A percentile compares a stretch with the other conserved stretches of the same genome.
Evolutionary conservation across 2,888 invertebrate species (phyloP).

Genomic region (Drosophila pseudotakahashii): DNA sequence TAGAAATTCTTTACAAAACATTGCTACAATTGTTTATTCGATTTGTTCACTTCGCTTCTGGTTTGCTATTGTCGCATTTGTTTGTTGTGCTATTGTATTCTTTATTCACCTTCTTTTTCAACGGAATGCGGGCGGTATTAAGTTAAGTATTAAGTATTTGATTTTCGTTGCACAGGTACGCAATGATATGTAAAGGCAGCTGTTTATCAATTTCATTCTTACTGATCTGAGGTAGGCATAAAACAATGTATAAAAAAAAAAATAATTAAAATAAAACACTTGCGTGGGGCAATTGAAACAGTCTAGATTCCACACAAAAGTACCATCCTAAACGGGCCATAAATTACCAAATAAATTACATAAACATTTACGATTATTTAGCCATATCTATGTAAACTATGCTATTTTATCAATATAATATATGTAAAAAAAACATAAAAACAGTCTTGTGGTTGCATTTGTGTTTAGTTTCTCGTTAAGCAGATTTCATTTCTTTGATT

Average conservation of each 20-base stretch:
- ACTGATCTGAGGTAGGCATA: conserved; percentile 69
- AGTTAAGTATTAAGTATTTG: conserved; percentile 59
- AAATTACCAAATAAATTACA: conserved; percentile 45
- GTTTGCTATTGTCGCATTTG: conserved; percentile 3
- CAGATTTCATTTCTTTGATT: conserved; percentile 49
- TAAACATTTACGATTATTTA: conserved; percentile 29
- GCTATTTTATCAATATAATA: conserved; percentile 24
- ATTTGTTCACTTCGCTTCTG: conserved; percentile 46
- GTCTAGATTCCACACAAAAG: conserved; percentile 34
- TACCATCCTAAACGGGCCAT: conserved; percentile 33
- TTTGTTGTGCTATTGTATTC: conserved; percentile 6
- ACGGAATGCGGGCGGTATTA: conserved; percentile 71
- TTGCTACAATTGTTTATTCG: conserved; percentile 42
- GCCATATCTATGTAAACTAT: conserved; percentile 28
- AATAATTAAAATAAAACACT: conserved; percentile 22
- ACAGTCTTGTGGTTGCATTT: conserved; percentile 84
- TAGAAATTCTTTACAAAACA: conserved; percentile 45
- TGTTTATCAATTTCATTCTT: conserved; percentile 52
- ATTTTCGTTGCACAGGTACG: conserved; percentile 77
- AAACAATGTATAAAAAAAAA: conserved; percentile 37
- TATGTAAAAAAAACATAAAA: conserved; percentile 57
- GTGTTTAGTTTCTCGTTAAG: conserved; percentile 76
- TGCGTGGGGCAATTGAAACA: conserved; percentile 44
- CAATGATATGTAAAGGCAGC: conserved; percentile 70
- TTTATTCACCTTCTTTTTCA: conserved; percentile 34